Percentiles rank a stretch among this genome's conserved stretches.
Evolutionary conservation across 2,113 vertebrate species (phyloP).

Genomic region (Corynorhinus townsendii): DNA sequence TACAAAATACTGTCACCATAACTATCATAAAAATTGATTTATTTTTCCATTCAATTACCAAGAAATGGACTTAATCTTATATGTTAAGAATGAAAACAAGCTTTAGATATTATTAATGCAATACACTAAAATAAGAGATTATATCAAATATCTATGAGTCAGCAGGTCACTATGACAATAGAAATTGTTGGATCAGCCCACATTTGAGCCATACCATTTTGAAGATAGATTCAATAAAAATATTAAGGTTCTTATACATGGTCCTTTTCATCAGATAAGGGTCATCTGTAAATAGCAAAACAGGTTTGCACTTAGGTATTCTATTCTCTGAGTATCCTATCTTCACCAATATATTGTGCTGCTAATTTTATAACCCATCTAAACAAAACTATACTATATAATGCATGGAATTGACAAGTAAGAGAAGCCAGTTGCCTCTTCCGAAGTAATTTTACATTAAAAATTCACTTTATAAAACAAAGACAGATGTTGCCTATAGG

Average conservation of each 20-base stretch:
- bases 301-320: neutral
- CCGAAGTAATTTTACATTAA: conserved; percentile 30
- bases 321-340: neutral
- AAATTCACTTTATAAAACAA: conserved; percentile 53
- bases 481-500: conserved; percentile 3
- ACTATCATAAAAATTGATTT: neutral
- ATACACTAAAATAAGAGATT: neutral
- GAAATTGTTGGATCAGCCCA: neutral
- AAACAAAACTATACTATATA: neutral
- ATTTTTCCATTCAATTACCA: neutral
- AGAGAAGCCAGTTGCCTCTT: conserved; percentile 22
- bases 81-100: neutral
- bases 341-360: neutral
- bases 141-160: neutral
- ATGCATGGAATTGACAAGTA: neutral
- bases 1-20: neutral
- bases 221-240: neutral
- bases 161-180: neutral
- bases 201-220: neutral
- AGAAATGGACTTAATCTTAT: neutral
- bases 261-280: neutral
- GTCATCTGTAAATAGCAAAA: neutral
- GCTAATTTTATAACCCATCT: neutral
- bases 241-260: neutral
- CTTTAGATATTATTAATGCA: neutral